Percentiles rank a stretch among this genome's conserved stretches.
These are phyloP conservation scores for Vipera ursinii DNA, from an alignment of 2,797 vertebrate species.

Conservation along the genomic window DNA sequence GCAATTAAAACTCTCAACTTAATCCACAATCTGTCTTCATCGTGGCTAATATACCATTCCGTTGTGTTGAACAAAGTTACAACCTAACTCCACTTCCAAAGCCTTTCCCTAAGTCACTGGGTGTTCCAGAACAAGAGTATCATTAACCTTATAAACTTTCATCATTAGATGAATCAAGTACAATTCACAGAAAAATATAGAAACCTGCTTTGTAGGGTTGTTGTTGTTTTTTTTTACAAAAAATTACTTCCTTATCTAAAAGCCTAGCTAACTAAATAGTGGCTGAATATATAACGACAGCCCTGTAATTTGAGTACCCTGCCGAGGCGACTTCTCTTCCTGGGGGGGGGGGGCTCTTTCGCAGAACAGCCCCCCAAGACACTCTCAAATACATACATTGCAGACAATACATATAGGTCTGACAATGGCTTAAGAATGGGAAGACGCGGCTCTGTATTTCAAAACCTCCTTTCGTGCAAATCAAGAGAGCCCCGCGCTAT, in stretches of 20 bases:
- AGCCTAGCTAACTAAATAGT: not conserved
- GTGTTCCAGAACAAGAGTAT: not conserved
- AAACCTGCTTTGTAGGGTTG: not conserved
- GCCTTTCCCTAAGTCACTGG: not conserved
- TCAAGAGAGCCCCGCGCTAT: not conserved
- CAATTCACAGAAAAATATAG: too few relatives aligned
- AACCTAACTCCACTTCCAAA: not conserved
- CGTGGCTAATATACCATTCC: not conserved
- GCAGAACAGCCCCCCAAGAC: not conserved
- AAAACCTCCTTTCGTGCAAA: not conserved
- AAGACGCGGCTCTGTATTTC: not conserved
- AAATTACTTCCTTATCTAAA: not conserved
- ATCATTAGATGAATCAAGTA: not conserved
- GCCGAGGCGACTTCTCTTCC: too few relatives aligned
- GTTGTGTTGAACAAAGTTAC: not conserved
- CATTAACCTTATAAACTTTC: not conserved
- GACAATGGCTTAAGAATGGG: not conserved
- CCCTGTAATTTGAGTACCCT: not conserved
- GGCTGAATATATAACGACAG: not conserved
- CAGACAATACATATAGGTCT: not conserved
- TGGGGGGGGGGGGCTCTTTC: rapidly evolving
- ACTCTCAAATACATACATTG: not conserved
- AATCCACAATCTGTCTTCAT: not conserved
- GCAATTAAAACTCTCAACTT: not conserved
- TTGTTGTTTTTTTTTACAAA: not conserved